These are phyloP conservation scores for Siderastrea siderea DNA, from an alignment of 92 coral and sea anemone species.

Conservation along the genomic window DNA sequence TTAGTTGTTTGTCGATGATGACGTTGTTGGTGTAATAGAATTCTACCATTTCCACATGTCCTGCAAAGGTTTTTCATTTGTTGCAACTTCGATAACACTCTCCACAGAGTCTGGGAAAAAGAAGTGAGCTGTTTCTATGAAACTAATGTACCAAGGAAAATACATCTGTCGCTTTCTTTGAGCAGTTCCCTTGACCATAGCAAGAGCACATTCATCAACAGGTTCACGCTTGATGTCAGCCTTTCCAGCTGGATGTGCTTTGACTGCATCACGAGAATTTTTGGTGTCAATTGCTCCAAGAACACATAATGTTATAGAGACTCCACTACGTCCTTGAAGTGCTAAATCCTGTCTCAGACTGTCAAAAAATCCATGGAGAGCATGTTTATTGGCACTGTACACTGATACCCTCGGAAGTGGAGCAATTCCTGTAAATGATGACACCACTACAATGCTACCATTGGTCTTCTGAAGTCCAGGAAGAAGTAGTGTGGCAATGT, in stretches of 20 bases:
- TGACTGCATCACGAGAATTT: constrained; percentile 41
- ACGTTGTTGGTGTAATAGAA: neutral
- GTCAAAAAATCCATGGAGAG: constrained; percentile 92
- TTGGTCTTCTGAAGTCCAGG: constrained; percentile 78
- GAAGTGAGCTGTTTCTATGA: constrained; percentile 67
- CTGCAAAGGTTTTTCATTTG: constrained; percentile 37
- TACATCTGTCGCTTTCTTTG: constrained; percentile 77
- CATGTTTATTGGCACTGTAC: constrained; percentile 87
- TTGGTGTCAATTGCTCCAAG: constrained; percentile 83
- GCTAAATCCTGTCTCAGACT: constrained; percentile 83
- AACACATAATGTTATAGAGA: constrained; percentile 80
- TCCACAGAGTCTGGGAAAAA: constrained; percentile 85
- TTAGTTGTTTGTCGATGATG: too few species aligned
- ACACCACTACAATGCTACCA: constrained; percentile 81
- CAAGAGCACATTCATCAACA: constrained; percentile 79
- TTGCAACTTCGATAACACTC: constrained; percentile 60
- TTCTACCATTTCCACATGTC: constrained; percentile 42
- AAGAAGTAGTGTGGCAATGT: constrained; percentile 84
- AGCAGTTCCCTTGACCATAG: constrained; percentile 77
- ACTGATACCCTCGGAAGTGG: constrained; percentile 67
- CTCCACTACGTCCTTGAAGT: constrained; percentile 54
- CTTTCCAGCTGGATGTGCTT: constrained; percentile 44
- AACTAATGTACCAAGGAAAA: constrained; percentile 69
- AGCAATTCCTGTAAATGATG: constrained; percentile 77
- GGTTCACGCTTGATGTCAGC: constrained; percentile 61